These are phyloP conservation scores for Fukomys damarensis DNA, from an alignment of 2,113 vertebrate genomes.

Conservation along the genomic window DNA sequence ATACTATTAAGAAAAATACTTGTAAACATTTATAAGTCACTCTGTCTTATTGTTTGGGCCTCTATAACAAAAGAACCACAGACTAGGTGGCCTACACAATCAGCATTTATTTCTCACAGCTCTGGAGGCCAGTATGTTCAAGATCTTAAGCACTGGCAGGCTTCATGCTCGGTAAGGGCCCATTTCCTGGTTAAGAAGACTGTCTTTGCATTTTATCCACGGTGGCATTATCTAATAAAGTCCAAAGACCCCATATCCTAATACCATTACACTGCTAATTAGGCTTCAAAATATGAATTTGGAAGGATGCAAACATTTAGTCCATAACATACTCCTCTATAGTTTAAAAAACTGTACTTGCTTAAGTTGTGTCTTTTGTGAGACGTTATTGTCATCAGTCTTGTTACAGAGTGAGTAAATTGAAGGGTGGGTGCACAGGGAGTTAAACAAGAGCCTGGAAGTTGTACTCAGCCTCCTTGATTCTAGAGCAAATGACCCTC, in stretches of 20 bases:
- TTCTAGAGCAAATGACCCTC: background rate
- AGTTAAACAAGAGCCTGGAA: background rate
- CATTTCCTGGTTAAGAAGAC: background rate
- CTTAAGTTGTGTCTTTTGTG: background rate
- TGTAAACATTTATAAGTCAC: background rate
- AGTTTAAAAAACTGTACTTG: background rate
- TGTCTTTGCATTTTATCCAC: background rate
- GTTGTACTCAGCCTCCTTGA: background rate
- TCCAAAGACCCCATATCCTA: background rate
- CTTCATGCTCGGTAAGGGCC: background rate
- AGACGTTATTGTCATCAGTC: background rate
- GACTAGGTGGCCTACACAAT: background rate
- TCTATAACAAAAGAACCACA: background rate
- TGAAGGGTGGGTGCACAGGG: background rate
- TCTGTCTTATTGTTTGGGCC: background rate
- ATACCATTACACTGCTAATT: background rate
- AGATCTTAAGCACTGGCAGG: background rate
- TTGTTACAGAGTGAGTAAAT: slow-evolving; percentile 1
- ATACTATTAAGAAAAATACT: slow-evolving; percentile 14
- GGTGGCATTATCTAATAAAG: background rate
- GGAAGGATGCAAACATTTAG: background rate
- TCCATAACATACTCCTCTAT: background rate
- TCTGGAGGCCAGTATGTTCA: too few relatives aligned
- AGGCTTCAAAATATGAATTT: background rate
- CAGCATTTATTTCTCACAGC: background rate